Percentiles rank a stretch among this genome's conserved stretches.
Evolutionary conservation across 2,797 vertebrate genomes (phyloP).

Genomic region (Sebastes goodei): DNA sequence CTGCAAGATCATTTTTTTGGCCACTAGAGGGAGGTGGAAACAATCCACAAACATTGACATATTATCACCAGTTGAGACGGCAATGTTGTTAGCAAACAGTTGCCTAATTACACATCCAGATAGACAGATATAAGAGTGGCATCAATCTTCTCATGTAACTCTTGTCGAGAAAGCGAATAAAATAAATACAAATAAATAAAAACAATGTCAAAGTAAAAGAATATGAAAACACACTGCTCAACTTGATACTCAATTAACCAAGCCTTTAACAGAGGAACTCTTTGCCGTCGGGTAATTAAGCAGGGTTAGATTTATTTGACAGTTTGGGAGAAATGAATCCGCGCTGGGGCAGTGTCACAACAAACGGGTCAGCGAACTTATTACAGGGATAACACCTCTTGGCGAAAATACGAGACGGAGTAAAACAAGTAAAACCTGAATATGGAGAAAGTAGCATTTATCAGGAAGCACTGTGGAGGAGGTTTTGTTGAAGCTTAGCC

Average conservation of each 20-base stretch:
- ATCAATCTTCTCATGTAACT: neutral
- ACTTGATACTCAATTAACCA: neutral
- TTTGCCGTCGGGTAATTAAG: slow-evolving; percentile 6
- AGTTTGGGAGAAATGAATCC: neutral
- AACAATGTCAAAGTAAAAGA: neutral
- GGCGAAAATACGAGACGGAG: neutral
- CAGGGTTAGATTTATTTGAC: neutral
- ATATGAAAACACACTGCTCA: neutral
- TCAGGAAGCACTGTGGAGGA: neutral
- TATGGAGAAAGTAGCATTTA: neutral
- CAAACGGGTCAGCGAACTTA: neutral
- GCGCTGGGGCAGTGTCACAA: neutral
- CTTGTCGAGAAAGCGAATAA: neutral
- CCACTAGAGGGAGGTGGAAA: neutral
- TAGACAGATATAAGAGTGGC: too few species aligned
- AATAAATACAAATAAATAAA: too few species aligned
- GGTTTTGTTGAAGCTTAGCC: neutral
- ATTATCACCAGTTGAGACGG: neutral
- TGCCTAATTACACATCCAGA: too few species aligned
- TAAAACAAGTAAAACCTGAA: neutral
- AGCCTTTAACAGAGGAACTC: neutral
- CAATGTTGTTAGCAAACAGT: neutral
- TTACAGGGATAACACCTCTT: neutral
- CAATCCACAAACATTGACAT: neutral
- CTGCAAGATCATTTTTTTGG: too few species aligned